Evolutionary conservation across 2,797 vertebrate species (phyloP).

Genomic region (Rhyacichthys aspro): DNA sequence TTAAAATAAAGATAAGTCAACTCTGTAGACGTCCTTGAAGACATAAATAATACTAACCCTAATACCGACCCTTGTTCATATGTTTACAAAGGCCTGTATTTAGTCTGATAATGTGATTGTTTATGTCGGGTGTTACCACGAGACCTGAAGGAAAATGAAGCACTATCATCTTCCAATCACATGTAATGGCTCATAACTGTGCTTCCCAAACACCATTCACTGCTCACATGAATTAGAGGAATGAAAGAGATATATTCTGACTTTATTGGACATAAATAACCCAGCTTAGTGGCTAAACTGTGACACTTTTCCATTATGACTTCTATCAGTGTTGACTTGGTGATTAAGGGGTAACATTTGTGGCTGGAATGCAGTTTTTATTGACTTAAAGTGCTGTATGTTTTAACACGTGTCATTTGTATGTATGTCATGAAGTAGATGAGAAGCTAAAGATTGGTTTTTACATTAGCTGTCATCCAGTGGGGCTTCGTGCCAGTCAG

Average conservation of each 20-base stretch:
- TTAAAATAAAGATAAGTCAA: too few species aligned
- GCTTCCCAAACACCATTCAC: constrained; percentile 51
- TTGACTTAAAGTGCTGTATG: constrained; percentile 2
- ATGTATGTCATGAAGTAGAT: constrained; percentile 1
- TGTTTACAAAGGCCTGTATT: constrained; percentile 9
- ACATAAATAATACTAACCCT: neutral
- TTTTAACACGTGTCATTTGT: constrained; percentile 1
- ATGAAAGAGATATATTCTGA: constrained; percentile 46
- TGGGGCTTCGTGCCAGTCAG: constrained; percentile 6
- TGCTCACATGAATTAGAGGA: constrained; percentile 30
- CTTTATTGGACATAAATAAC: constrained; percentile 59
- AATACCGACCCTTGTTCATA: constrained; percentile 13
- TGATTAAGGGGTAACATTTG: constrained; percentile 25
- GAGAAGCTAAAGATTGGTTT: constrained; percentile 4
- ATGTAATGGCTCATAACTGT: constrained; percentile 60
- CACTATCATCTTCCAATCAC: constrained; percentile 41
- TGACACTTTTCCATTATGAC: constrained; percentile 47
- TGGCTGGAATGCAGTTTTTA: neutral
- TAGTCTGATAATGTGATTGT: constrained; percentile 29
- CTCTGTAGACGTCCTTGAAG: too few species aligned
- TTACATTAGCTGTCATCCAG: constrained; percentile 18
- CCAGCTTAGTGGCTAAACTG: constrained; percentile 27
- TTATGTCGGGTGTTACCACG: constrained; percentile 14
- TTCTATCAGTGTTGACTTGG: constrained; percentile 46
- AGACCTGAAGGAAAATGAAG: constrained; percentile 21